These are phyloP conservation scores for Drosophila monieri DNA, from an alignment of 2,888 invertebrate genomes.

Conservation along the genomic window DNA sequence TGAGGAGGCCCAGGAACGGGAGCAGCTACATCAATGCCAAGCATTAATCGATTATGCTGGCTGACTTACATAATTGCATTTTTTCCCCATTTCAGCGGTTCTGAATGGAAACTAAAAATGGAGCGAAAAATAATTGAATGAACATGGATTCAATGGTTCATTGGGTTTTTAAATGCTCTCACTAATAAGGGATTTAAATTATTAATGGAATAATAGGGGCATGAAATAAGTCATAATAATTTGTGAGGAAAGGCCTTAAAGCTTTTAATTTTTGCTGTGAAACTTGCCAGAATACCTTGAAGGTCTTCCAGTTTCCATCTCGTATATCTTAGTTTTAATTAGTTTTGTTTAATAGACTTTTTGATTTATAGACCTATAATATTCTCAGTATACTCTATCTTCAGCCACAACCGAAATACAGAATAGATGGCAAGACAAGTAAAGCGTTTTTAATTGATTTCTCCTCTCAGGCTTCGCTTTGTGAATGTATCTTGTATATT, in stretches of 20 bases:
- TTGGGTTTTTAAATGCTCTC: slow-evolving; percentile 2
- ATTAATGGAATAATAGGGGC: not conserved
- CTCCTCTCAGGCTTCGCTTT: slow-evolving; percentile 31
- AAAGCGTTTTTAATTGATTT: slow-evolving; percentile 70
- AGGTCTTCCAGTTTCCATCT: not conserved
- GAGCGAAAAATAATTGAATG: slow-evolving; percentile 26
- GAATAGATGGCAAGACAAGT: slow-evolving; percentile 38
- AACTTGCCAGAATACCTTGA: too few species aligned
- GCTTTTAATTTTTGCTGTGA: too few species aligned
- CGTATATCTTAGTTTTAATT: not conserved
- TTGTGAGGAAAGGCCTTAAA: not conserved
- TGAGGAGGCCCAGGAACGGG: slow-evolving; percentile 14
- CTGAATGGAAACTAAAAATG: slow-evolving; percentile 29
- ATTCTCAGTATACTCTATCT: slow-evolving; percentile 22
- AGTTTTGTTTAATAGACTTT: not conserved
- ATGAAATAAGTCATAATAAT: not conserved
- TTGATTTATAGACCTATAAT: not conserved
- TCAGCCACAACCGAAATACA: slow-evolving; percentile 18
- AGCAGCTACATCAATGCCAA: slow-evolving; percentile 66
- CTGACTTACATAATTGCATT: slow-evolving; percentile 58
- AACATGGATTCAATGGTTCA: not conserved
- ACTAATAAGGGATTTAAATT: not conserved
- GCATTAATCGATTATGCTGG: slow-evolving; percentile 63
- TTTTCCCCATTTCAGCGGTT: slow-evolving; percentile 25
- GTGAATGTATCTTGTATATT: slow-evolving; percentile 18